Evolutionary conservation across 2,888 invertebrate genomes (phyloP).

Genomic region (Drosophila quasianomalipes): DNA sequence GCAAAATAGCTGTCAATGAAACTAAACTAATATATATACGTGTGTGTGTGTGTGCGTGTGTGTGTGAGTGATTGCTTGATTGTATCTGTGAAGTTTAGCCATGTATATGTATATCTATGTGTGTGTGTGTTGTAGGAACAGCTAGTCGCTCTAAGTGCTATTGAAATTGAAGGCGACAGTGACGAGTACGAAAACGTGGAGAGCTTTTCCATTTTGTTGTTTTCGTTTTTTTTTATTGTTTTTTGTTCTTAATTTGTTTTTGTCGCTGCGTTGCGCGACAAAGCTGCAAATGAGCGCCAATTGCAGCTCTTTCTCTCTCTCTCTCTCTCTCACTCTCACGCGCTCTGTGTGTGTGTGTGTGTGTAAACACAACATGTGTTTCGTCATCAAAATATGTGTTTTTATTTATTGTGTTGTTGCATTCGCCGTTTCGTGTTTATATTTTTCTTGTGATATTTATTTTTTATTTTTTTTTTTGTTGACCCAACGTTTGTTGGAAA

Average conservation of each 20-base stretch:
- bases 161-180: conserved; percentile 77
- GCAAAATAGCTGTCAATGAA: conserved; percentile 59
- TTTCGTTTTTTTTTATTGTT: conserved; percentile 62
- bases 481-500: conserved; percentile 23
- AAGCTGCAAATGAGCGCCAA: conserved; percentile 67
- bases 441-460: conserved; percentile 47
- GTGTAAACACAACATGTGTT: conserved; percentile 78
- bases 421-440: conserved; percentile 47
- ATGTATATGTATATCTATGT: not conserved
- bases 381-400: conserved; percentile 71
- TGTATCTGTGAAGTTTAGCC: conserved; percentile 18
- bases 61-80: conserved; percentile 7
- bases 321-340: not conserved
- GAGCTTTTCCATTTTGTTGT: conserved; percentile 71
- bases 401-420: conserved; percentile 54
- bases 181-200: conserved; percentile 50
- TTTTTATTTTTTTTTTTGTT: conserved; percentile 12
- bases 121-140: conserved; percentile 36
- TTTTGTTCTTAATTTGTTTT: conserved; percentile 68
- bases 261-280: conserved; percentile 59
- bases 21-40: conserved; percentile 3
- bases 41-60: not conserved
- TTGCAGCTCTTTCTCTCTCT: conserved; percentile 20
- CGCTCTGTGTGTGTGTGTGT: conserved; percentile 2
- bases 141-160: conserved; percentile 64